Base-by-base conservation (phyloP, 2,113 vertebrate genomes). In the Corythaixoides concolor region DNA sequence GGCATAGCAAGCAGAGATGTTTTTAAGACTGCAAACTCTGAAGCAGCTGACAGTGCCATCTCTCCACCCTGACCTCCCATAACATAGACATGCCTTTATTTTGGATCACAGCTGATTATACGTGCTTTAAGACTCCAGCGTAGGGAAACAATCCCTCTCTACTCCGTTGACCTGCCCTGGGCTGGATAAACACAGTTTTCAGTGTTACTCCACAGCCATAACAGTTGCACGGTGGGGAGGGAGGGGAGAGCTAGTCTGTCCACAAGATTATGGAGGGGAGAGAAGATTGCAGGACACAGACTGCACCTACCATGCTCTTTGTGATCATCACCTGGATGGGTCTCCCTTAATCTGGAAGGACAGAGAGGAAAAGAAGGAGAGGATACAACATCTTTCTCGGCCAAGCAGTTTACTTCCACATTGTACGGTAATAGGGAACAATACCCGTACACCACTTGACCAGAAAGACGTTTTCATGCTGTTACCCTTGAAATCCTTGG, bases 381-480 rank as follows among this genome's bases (percentile, higher is more conserved):
- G 60, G 49, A 92, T 59, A 84, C 2, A 6, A 92, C 59, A 47
- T 37, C 80, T 62, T 43, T 33, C 92, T 96, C 88, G 78, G 47
- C 78, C 87, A 92, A 93, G 80, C 63, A 52, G 50, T 96, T 97
- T 86, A 68, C 80, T 93, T 95, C 55, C 77, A 62, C 69, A 4
- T 56, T 85, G 24, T 66, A 55, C 52, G 79, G 58, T 93, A 91
- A 85, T 47, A 80, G 67, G 62, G 60, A 96, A 96, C 94, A 97
- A 97, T 95, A 32, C 58, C 30, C 37, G 84, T 75, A 69, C 64
- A 79, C 93, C 92, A 76, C 82, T 89, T 93, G 88, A 96, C 91
- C 89, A 97, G 91, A 98, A 97, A 97, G 93, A 96, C 14, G 2
- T 97, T 98, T 98, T 97, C 96, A 98, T 43, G 53, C 85, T 87